Conservation (phyloP, 2,113 vertebrate species). For the Poecile atricapillus region DNA sequence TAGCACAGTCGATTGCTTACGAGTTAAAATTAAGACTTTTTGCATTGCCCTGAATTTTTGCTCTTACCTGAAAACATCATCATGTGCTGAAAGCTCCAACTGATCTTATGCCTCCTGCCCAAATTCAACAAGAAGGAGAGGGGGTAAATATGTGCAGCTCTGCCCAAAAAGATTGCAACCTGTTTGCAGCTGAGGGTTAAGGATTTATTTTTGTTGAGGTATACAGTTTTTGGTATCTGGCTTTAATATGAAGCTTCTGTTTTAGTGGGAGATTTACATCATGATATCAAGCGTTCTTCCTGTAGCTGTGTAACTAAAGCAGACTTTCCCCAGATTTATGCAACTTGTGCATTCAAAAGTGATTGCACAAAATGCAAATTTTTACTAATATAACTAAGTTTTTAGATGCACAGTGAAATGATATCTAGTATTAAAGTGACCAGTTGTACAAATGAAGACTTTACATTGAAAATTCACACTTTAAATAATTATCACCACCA, state of each 20-base stretch:
- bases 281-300: neutral
- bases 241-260: neutral
- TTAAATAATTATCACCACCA: neutral
- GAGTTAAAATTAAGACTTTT: neutral
- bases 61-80: conserved; percentile 97
- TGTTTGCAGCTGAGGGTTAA: conserved; percentile 75
- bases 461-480: neutral
- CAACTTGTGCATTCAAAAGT: neutral
- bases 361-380: neutral
- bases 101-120: conserved; percentile 93
- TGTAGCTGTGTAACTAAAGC: neutral
- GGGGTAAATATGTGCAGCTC: conserved; percentile 93
- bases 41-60: neutral
- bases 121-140: conserved; percentile 96
- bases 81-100: conserved; percentile 97
- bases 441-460: neutral
- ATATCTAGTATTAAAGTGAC: neutral
- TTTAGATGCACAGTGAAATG: neutral
- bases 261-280: neutral
- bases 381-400: neutral
- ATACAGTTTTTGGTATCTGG: neutral
- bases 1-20: neutral
- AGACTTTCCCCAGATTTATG: neutral
- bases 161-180: conserved; percentile 91
- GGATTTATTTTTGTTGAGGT: conserved; percentile 35